Base-by-base conservation (phyloP, 2,888 invertebrate species). In the Pheosia gnoma region DNA sequence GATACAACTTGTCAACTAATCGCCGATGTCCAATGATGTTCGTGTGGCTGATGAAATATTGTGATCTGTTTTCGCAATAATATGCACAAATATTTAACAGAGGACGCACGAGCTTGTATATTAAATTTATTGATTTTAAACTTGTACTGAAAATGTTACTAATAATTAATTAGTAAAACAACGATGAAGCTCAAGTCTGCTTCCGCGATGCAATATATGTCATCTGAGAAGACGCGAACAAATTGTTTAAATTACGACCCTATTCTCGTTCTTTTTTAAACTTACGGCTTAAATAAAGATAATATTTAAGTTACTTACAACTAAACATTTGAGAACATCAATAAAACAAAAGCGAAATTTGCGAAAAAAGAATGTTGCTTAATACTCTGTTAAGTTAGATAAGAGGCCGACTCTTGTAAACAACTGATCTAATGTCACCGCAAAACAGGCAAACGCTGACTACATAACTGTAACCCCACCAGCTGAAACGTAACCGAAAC, bases 1-100 rank as follows among this genome's bases (percentile, higher is more conserved):
- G 8, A 45, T 45, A 45, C 39, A 39, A 43, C 47, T 11, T 47
- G 4, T 9, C 47, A n/a, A 47, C 11, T 4, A 45, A 4, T n/a
- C 11, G 47, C 5, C 47, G 47, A 47, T 47, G 9, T 47, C n/a
- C 4, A 47, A n/a, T 5, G 5, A 47, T 55, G 9, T 39, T 54
- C 39, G 55, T 13, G 7, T n/a, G 39, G n/a, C 39, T 55, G 39
- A 55, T 55, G 38, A n/a, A 55, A 55, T 55, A 38, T n/a, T 39
- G 10, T 39, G 4, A 7, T 38, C 7, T 39, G 6, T n/a, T 55
- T 36, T 39, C n/a, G 55, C 13, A 55, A 55, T 39, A 39, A 39
- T 39, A 55, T 13, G 55, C 8, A 55, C 39, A 55, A 13, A 39
- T 5, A 39, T n/a, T 55, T 55, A 13, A 55, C 11, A 38, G 3